Conservation (phyloP, 2,113 vertebrate genomes). For the Machaerirhynchus nigripectus region DNA sequence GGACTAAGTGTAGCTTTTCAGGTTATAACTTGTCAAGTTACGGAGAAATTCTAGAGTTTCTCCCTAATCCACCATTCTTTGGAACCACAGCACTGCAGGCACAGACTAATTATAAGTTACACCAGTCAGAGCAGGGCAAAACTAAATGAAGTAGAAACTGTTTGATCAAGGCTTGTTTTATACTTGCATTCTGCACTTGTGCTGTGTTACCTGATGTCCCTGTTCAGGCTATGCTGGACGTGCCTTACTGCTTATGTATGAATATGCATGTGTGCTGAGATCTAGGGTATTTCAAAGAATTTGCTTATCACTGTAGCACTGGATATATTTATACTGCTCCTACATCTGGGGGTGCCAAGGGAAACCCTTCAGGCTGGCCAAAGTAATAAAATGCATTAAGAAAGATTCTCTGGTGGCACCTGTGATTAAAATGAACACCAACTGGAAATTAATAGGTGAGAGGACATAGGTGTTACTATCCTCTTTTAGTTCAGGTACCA, state of each 20-base stretch:
- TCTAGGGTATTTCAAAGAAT: not conserved
- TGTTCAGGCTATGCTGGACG: not conserved
- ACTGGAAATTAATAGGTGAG: not conserved
- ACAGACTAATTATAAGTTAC: conserved; percentile 92
- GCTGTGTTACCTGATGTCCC: conserved; percentile 34
- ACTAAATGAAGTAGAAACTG: conserved; percentile 82
- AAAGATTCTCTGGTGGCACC: not conserved
- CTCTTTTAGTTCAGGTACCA: not conserved
- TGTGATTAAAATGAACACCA: not conserved
- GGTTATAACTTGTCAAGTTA: conserved; percentile 96
- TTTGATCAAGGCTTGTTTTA: conserved; percentile 75
- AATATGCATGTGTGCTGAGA: not conserved
- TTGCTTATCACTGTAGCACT: not conserved
- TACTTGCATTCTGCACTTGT: conserved; percentile 37
- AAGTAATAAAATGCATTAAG: not conserved
- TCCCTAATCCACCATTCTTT: conserved; percentile 81
- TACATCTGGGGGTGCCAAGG: not conserved
- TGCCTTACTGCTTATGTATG: not conserved
- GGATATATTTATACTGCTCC: not conserved
- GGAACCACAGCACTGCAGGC: conserved; percentile 84
- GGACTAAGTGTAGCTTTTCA: conserved; percentile 99
- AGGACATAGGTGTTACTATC: not conserved
- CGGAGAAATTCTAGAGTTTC: conserved; percentile 90
- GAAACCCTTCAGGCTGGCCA: not conserved
- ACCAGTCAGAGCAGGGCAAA: conserved; percentile 83